Conservation (phyloP, 2,888 invertebrate species). For the Drosophila siamana region DNA sequence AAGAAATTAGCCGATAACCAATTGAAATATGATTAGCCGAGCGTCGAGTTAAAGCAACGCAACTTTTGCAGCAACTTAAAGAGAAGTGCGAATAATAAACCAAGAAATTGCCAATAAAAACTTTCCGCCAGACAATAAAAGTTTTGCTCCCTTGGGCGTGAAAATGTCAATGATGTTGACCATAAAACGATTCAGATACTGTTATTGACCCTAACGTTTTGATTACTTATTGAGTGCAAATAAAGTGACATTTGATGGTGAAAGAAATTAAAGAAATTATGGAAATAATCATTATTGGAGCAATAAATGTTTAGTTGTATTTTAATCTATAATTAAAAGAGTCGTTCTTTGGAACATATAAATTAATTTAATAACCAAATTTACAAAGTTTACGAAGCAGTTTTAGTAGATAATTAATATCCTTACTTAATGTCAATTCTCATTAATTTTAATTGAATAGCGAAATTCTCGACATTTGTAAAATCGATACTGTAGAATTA, state of each 20-base stretch:
- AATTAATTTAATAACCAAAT: no score
- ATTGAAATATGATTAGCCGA: conserved; percentile 28
- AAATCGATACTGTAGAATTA: neutral
- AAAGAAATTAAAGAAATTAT: no score
- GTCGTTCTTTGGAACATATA: no score
- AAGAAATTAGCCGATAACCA: conserved; percentile 1
- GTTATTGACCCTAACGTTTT: conserved; percentile 51
- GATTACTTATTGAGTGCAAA: conserved; percentile 26
- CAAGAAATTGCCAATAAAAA: conserved; percentile 43
- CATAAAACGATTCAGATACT: conserved; percentile 68
- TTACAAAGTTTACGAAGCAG: no score
- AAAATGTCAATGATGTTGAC: conserved; percentile 60
- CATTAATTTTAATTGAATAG: no score
- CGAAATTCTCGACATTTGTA: neutral
- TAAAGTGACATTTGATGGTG: no score
- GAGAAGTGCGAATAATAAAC: neutral
- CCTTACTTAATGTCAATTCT: neutral
- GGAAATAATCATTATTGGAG: no score
- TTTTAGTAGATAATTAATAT: neutral
- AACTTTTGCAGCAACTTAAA: conserved; percentile 20
- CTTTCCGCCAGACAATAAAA: conserved; percentile 46
- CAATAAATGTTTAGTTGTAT: no score
- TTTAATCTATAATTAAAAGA: no score
- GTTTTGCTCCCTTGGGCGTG: conserved; percentile 45
- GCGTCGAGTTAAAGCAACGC: neutral